Evolutionary conservation across 2,888 invertebrate genomes (phyloP).

Genomic region (Napeogenes sylphis): DNA sequence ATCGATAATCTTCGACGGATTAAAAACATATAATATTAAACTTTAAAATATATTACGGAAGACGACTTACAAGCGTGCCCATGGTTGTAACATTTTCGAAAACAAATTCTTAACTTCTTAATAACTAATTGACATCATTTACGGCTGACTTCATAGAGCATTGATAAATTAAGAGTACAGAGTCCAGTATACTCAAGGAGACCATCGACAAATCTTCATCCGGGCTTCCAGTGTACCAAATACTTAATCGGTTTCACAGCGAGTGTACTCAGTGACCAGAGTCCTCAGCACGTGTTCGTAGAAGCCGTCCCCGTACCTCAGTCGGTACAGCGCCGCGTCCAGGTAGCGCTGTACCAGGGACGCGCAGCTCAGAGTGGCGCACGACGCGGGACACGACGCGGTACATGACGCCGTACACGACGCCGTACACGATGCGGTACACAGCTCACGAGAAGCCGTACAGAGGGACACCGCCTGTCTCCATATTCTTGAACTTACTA

Average conservation of each 20-base stretch:
- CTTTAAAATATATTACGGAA: too few species aligned
- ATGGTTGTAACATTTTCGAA: too few species aligned
- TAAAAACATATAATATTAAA: too few species aligned
- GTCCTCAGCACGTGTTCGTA: conserved; percentile 43
- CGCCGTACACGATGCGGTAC: conserved; percentile 34
- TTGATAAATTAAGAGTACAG: too few species aligned
- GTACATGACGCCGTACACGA: conserved; percentile 1
- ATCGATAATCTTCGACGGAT: too few species aligned
- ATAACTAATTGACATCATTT: too few species aligned
- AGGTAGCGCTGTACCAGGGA: conserved; percentile 51
- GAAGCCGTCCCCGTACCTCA: conserved; percentile 44
- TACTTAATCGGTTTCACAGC: conserved; percentile 1
- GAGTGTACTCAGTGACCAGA: conserved; percentile 40
- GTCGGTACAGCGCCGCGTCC: conserved; percentile 48
- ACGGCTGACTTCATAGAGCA: too few species aligned
- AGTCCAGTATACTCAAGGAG: too few species aligned
- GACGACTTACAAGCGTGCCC: too few species aligned
- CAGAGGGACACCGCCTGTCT: conserved; percentile 80
- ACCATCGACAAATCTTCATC: too few species aligned
- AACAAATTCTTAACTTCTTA: too few species aligned
- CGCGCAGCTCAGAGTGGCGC: conserved; percentile 37
- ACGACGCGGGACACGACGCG: conserved; percentile 31
- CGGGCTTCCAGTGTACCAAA: too few species aligned
- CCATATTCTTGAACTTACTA: conserved; percentile 80
- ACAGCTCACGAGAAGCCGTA: conserved; percentile 62